Percentiles rank a stretch among this genome's conserved stretches.
Conservation (phyloP, 2,797 vertebrate genomes). For the Psittacula echo region DNA sequence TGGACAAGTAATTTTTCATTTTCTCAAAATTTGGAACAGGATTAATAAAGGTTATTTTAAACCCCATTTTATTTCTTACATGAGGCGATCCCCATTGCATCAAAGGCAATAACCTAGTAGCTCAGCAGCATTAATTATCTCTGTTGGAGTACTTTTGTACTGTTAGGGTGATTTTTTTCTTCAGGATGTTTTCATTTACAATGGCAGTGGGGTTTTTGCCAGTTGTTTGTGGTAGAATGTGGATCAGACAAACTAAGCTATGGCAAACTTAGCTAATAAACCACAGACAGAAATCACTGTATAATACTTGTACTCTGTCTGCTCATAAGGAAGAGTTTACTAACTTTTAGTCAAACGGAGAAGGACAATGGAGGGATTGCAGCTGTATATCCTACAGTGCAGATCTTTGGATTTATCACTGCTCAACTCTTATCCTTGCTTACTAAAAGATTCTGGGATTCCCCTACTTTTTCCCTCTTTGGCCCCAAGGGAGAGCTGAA, state of each 20-base stretch:
- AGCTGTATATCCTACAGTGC: not conserved
- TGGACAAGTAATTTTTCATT: not conserved
- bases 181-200: not conserved
- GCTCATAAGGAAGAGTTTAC: not conserved
- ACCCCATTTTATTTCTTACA: not conserved
- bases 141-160: not conserved
- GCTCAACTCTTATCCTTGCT: not conserved
- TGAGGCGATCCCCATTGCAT: not conserved
- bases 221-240: not conserved
- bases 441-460: not conserved
- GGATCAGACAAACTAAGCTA: not conserved
- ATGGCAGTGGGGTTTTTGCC: rapidly evolving
- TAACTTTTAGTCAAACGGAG: not conserved
- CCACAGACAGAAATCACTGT: not conserved
- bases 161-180: not conserved
- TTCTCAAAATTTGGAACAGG: not conserved
- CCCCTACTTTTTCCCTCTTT: not conserved
- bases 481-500: not conserved
- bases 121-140: not conserved
- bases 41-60: not conserved
- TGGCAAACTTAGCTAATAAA: not conserved
- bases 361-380: not conserved
- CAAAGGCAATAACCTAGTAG: not conserved
- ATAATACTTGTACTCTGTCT: not conserved
- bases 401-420: not conserved